phyloP scores from a whole-genome alignment of 2,888 invertebrate genomes.

The Andrena praecox region DNA sequence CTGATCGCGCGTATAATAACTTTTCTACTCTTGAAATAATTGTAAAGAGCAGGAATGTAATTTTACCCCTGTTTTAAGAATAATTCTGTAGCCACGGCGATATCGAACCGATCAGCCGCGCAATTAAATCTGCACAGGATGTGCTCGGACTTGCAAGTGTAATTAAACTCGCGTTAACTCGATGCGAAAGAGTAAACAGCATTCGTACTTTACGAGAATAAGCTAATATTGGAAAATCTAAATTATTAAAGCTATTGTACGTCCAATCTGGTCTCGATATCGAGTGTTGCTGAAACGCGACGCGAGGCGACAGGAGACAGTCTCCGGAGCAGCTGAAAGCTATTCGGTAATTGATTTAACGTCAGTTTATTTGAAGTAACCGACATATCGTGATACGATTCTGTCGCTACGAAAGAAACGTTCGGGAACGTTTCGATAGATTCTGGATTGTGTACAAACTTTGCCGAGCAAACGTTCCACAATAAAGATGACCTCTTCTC shows the following conservation, averaged over 20 bases:
- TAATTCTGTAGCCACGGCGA: background rate
- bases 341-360: constrained; percentile 28
- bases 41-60: background rate
- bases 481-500: constrained; percentile 34
- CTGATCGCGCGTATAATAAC: background rate
- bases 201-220: background rate
- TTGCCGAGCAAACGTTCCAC: constrained; percentile 10
- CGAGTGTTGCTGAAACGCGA: background rate
- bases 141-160: constrained; percentile 1
- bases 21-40: background rate
- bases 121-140: constrained; percentile 14
- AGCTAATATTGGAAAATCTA: no score
- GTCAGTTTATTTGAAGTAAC: constrained; percentile 2
- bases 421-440: background rate
- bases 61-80: background rate
- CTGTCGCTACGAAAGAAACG: background rate
- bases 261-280: no score
- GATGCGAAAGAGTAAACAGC: constrained; percentile 3
- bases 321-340: background rate
- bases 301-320: background rate
- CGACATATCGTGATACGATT: constrained; percentile 16
- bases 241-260: no score
- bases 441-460: background rate
- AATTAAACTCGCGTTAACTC: constrained; percentile 17
- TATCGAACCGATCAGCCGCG: background rate